Percentiles rank a stretch among this genome's conserved stretches.
Conservation (phyloP, 2,797 vertebrate genomes). For the Myotis daubentonii region DNA sequence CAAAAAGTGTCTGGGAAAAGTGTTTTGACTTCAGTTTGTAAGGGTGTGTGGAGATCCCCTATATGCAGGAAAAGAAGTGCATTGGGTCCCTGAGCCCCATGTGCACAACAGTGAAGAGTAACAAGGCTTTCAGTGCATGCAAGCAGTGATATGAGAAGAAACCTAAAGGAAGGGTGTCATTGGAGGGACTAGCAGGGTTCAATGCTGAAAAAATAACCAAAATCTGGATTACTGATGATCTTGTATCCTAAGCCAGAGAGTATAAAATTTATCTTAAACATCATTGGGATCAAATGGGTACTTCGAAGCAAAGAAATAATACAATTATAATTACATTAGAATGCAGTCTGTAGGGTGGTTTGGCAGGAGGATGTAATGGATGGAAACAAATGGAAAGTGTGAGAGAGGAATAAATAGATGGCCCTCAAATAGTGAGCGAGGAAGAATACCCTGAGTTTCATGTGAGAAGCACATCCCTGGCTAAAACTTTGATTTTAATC, state of each 20-base stretch:
- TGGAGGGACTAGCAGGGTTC: background rate
- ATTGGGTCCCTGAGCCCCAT: background rate
- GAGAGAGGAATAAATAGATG: background rate
- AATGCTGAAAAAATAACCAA: background rate
- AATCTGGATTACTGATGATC: too few relatives aligned
- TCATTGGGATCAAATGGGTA: background rate
- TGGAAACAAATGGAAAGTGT: background rate
- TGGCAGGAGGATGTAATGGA: background rate
- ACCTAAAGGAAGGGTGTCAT: background rate
- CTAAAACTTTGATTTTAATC: background rate
- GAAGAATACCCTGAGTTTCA: background rate
- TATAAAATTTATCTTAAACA: background rate
- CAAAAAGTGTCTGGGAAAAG: background rate
- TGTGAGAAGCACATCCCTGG: background rate
- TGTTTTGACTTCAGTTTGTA: background rate
- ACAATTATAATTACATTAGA: background rate
- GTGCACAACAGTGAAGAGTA: background rate
- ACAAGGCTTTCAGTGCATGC: background rate
- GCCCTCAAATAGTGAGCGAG: background rate
- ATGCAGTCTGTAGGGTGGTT: background rate
- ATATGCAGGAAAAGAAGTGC: background rate
- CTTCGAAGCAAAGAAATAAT: background rate
- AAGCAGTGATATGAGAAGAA: background rate
- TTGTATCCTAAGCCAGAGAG: background rate
- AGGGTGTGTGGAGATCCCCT: background rate